Evolutionary conservation across 2,797 vertebrate species (phyloP).

Genomic region (Centropyge bicolor): DNA sequence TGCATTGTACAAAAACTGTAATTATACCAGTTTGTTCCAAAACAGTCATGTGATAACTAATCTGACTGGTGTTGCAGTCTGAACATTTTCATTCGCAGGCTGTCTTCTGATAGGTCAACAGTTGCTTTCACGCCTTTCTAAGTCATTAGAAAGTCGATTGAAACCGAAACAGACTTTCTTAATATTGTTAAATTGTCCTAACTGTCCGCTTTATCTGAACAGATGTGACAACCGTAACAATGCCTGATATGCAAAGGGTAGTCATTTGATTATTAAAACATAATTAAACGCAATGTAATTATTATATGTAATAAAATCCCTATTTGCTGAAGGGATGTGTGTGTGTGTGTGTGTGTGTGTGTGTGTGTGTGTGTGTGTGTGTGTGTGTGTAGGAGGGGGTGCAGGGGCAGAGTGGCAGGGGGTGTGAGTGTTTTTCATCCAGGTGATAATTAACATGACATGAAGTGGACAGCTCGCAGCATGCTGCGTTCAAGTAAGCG

Average conservation of each 20-base stretch:
- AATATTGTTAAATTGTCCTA: too few relatives aligned
- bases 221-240: neutral
- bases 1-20: too few relatives aligned
- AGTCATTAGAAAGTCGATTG: neutral
- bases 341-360: neutral
- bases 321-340: neutral
- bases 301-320: slow-evolving; percentile 7
- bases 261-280: slow-evolving; percentile 6
- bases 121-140: neutral
- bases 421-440: slow-evolving; percentile 13
- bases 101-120: neutral
- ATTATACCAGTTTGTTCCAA: neutral
- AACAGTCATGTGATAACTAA: neutral
- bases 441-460: slow-evolving; percentile 42
- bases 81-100: neutral
- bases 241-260: neutral
- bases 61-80: neutral
- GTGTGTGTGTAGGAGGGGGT: neutral
- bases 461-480: slow-evolving; percentile 21
- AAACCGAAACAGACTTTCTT: neutral
- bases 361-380: neutral
- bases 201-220: neutral
- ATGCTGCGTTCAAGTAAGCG: slow-evolving; percentile 3
- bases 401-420: neutral
- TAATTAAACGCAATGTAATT: neutral